Conservation (phyloP, 2,888 invertebrate genomes). For the Nemoura dubitans region DNA sequence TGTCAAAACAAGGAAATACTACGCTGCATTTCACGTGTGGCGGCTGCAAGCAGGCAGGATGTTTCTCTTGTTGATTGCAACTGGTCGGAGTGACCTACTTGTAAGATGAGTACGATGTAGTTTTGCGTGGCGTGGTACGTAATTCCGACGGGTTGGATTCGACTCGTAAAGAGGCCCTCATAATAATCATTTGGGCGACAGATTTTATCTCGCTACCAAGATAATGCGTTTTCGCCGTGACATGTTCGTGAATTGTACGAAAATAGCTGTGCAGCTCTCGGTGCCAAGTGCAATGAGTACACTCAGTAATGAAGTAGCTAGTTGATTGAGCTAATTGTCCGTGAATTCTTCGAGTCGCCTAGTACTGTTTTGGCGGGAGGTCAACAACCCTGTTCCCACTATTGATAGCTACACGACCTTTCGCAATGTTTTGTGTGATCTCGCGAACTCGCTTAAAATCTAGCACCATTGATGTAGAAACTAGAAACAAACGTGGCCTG, state of each 20-base stretch:
- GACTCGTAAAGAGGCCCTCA: slow-evolving; percentile 46
- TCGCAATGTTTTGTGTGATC: not conserved
- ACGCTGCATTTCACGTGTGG: not conserved
- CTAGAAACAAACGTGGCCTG: too few species aligned
- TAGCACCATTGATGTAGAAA: too few species aligned
- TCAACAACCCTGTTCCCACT: not conserved
- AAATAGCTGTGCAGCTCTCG: not conserved
- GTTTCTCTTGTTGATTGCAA: not conserved
- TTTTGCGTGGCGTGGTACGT: slow-evolving; percentile 47
- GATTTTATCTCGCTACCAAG: not conserved
- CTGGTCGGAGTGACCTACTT: not conserved
- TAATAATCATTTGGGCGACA: not conserved
- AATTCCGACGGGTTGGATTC: too few species aligned
- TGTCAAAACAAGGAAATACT: too few species aligned
- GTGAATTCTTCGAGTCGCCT: not conserved
- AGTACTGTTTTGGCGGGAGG: not conserved
- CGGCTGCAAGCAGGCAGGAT: not conserved
- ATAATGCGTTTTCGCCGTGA: not conserved
- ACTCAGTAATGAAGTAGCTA: not conserved
- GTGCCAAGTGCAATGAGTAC: not conserved
- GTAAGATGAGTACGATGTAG: not conserved
- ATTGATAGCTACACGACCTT: not conserved
- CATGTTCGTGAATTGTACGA: not conserved
- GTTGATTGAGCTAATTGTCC: not conserved
- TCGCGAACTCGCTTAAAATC: not conserved